Base-by-base conservation (phyloP, 2,888 invertebrate genomes). In the Himalopsyche kuldschensis region DNA sequence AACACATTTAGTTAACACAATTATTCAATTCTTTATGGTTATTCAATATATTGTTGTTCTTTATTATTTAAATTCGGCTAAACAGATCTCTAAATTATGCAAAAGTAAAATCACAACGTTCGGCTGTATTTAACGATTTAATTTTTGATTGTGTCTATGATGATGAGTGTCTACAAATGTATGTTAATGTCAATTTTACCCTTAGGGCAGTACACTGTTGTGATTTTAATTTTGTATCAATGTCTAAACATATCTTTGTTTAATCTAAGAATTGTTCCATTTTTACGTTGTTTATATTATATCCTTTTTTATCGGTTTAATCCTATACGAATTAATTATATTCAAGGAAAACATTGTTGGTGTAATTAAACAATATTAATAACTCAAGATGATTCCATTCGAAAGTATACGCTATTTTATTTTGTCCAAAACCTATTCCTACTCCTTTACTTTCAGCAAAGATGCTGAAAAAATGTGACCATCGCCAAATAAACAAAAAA, bases 151-250 rank as follows among this genome's bases (percentile, higher is more conserved):
- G 78, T 80, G 84, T 69, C 69, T 69, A 69, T 30, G 69, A 76
- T 81, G 41, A 77, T 82, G 79, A 79, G 55, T 77, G 79, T 80
- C 47, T 79, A 47, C 41, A 55, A 79, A 87, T 87, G 87, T 88
- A 87, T 87, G 81, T 83, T 75, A 82, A 85, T 86, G 84, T 86
- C 86, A 79, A 85, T 82, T 80, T 82, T 85, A 79, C 82, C 63
- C 79, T 76, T 48, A 80, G 77, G 69, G 78, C 80, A 79, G 81
- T 87, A 87, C 87, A 87, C 86, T 86, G 87, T 88, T 88, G 87
- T 88, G 87, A 87, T 87, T 87, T 87, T 87, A 86, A 84, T 87
- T 87, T 86, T 87, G 85, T 85, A 81, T 82, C 46, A 80, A 82
- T 76, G 48, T 83, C 79, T 82, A 80, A 32, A 75, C 78, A 78